Evolutionary conservation across 2,797 vertebrate genomes (phyloP), one percentile per base, ranked within the genome.

Genomic region (Aeoliscus strigatus): DNA sequence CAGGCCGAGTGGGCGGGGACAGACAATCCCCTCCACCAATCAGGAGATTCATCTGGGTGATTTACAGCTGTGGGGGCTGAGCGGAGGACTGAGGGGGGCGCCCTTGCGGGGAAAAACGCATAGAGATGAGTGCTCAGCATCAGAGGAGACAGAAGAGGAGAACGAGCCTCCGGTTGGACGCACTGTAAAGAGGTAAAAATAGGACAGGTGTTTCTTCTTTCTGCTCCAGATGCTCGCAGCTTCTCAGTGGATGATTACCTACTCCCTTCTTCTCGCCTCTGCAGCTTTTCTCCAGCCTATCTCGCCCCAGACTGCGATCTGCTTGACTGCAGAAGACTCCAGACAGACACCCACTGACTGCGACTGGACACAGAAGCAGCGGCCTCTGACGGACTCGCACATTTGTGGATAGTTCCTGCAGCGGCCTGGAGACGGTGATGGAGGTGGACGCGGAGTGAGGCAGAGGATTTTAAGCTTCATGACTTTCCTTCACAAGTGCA

Each of bases 91-190:
- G n/a, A n/a, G 65, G 75, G 76, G 73, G 82, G 77, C 23, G 70
- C 87, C 87, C 91, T 86, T 89, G 88, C 81, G 29, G 58, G 48
- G 16, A 51, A 90, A 92, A 93, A 94, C 81, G 89, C 85, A 84
- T 82, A 75, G 51, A 83, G 81, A 89, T 46, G 89, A 78, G 87
- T 88, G 88, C 83, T 73, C 75, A 28, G 72, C 79, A 79, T 87
- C 92, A 94, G 92, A 90, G 82, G 83, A 74, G 83, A 70, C 57
- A 40, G 48, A 39, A 69, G 51, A 27, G 78, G 84, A 86, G 84
- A n/a, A n/a, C n/a, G 81, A 79, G 86, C 87, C 67, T 85, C 78
- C 60, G 76, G 75, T 52, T 37, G 13, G 14, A 73, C 14, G 1
- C 43, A 65, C 24, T 59, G 65, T n/a, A n/a, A n/a, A 69, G 42